phyloP scores from a whole-genome alignment of 2,797 vertebrate genomes.

The Sarcophilus harrisii region DNA sequence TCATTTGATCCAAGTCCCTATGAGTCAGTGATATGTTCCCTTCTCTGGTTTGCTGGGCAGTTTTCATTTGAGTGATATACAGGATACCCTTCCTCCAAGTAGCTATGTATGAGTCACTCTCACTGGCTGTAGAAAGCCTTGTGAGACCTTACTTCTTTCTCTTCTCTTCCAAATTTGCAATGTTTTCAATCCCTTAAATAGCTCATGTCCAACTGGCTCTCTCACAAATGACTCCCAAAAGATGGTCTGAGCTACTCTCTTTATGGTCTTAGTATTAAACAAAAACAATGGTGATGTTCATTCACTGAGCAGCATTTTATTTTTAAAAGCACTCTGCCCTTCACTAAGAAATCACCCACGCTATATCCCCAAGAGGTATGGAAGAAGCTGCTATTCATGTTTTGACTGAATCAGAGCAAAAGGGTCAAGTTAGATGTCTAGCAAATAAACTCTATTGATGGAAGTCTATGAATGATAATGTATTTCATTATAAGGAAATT shows the following conservation, averaged over 20 bases:
- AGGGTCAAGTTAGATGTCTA: slow-evolving; percentile 30
- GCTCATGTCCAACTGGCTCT: neutral
- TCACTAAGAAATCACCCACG: neutral
- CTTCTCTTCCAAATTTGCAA: neutral
- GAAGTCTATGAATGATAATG: neutral
- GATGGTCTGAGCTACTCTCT: neutral
- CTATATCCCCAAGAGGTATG: neutral
- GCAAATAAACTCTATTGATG: neutral
- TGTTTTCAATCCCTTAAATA: neutral
- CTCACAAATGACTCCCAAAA: neutral
- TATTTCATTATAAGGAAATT: neutral
- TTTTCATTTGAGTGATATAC: neutral
- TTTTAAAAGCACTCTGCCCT: slow-evolving; percentile 12
- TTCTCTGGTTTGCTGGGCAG: neutral
- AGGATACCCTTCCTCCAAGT: neutral
- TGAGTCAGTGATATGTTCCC: neutral
- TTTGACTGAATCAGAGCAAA: slow-evolving; percentile 48
- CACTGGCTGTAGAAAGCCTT: neutral
- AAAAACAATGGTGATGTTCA: neutral
- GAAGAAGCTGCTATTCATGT: slow-evolving; percentile 20
- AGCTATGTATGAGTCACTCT: slow-evolving; percentile 22
- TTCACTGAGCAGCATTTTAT: slow-evolving; percentile 3
- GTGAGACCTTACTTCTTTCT: neutral
- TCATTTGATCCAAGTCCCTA: neutral
- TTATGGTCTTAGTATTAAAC: neutral